Conservation (phyloP, 2,888 invertebrate species). For the Eledona agricola region DNA sequence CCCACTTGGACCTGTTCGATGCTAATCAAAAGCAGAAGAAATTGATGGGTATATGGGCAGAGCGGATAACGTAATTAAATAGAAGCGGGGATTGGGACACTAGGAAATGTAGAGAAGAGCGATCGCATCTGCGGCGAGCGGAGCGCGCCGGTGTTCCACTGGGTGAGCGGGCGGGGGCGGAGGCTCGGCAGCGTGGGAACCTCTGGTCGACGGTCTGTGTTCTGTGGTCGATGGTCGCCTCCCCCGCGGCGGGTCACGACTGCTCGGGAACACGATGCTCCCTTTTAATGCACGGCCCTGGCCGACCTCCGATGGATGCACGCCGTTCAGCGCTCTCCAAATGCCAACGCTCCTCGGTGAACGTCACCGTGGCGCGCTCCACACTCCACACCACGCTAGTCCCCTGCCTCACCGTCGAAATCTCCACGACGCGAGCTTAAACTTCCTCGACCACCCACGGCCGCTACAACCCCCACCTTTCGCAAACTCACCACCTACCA, state of each 20-base stretch:
- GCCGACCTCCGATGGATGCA: conserved; percentile 42
- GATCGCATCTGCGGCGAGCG: conserved; percentile 38
- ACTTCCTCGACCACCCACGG: too few species aligned
- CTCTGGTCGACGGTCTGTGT: conserved; percentile 41
- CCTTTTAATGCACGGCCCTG: conserved; percentile 56
- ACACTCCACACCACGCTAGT: conserved; percentile 15
- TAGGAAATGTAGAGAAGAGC: conserved; percentile 53
- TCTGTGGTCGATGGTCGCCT: conserved; percentile 55
- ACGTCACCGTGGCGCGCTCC: conserved; percentile 25
- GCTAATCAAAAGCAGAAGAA: conserved; percentile 37
- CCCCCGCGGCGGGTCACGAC: conserved; percentile 62
- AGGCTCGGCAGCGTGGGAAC: conserved; percentile 58
- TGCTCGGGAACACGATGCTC: conserved; percentile 61
- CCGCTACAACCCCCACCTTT: too few species aligned
- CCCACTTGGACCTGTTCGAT: conserved; percentile 35
- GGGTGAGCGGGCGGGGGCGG: conserved; percentile 39
- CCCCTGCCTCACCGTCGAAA: conserved; percentile 31
- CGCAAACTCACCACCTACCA: too few species aligned
- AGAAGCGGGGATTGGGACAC: conserved; percentile 49
- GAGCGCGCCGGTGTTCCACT: conserved; percentile 48
- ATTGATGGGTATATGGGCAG: conserved; percentile 29
- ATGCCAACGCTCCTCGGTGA: conserved; percentile 37
- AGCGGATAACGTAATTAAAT: conserved; percentile 24
- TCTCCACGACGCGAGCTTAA: too few species aligned
- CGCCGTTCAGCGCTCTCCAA: conserved; percentile 51